phyloP scores from a whole-genome alignment of 2,888 invertebrate species.

The Sesamia inferens region DNA sequence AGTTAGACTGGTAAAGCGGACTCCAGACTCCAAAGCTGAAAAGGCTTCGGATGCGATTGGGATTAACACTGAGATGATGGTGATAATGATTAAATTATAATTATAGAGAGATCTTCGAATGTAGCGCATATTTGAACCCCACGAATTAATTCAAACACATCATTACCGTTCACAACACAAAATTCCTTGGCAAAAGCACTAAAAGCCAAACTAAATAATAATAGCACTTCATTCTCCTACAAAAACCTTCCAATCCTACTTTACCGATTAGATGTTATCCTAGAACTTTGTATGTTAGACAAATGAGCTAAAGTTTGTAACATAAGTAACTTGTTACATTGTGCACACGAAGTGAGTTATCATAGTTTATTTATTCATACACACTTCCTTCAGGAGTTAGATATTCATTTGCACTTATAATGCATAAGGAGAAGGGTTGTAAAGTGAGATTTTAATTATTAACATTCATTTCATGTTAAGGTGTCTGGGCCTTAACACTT shows the following conservation, averaged over 20 bases:
- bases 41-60: no score
- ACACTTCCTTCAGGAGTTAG: constrained; percentile 43
- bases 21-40: no score
- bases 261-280: constrained; percentile 61
- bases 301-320: constrained; percentile 49
- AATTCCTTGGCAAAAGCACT: constrained; percentile 19
- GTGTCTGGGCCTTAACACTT: constrained; percentile 4
- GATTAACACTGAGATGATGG: no score
- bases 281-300: constrained; percentile 58
- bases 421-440: constrained; percentile 44
- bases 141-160: not conserved
- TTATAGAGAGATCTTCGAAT: no score
- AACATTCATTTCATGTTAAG: constrained; percentile 14
- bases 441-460: constrained; percentile 46
- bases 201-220: constrained; percentile 39
- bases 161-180: not conserved
- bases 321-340: constrained; percentile 51
- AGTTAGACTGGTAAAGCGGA: no score
- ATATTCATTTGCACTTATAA: constrained; percentile 58
- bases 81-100: no score
- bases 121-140: no score
- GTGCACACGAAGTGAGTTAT: constrained; percentile 44
- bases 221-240: constrained; percentile 39
- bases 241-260: constrained; percentile 51
- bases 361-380: constrained; percentile 54